These are phyloP conservation scores for Loriculus beryllinus DNA, from an alignment of 2,797 vertebrate genomes.

Conservation along the genomic window DNA sequence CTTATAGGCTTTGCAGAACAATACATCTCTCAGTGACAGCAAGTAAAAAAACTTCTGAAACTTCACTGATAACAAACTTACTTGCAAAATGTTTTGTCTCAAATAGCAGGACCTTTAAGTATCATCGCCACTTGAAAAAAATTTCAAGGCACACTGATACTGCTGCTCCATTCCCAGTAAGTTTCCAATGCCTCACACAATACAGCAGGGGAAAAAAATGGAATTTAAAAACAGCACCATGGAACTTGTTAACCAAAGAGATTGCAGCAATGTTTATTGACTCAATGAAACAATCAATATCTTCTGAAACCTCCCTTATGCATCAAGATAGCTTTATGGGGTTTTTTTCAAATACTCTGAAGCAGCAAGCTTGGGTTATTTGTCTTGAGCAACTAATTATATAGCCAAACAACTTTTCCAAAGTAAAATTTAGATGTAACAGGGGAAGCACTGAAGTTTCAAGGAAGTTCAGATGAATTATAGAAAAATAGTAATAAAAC, in stretches of 20 bases:
- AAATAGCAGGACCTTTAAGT: background rate
- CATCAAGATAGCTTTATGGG: background rate
- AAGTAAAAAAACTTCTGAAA: background rate
- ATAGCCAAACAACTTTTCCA: slow-evolving; percentile 1
- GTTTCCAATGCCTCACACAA: background rate
- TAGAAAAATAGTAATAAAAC: background rate
- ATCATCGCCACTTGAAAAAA: background rate
- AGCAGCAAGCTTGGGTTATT: background rate
- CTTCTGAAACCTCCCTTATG: slow-evolving; percentile 12
- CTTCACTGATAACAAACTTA: background rate
- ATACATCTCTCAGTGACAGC: background rate
- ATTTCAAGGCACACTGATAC: background rate
- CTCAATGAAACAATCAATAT: background rate
- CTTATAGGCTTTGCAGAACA: background rate
- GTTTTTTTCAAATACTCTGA: background rate
- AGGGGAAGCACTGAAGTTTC: background rate
- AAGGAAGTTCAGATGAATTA: background rate
- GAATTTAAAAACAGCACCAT: background rate
- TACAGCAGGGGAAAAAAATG: background rate
- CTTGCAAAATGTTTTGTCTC: background rate
- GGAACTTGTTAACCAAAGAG: background rate
- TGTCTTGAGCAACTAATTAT: background rate
- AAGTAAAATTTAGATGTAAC: background rate
- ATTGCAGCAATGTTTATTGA: background rate
- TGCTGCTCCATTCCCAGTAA: background rate